A percentile compares a stretch with the other conserved stretches of the same genome.
These are phyloP conservation scores for Progne subis DNA, from an alignment of 2,113 vertebrate species.

Conservation along the genomic window DNA sequence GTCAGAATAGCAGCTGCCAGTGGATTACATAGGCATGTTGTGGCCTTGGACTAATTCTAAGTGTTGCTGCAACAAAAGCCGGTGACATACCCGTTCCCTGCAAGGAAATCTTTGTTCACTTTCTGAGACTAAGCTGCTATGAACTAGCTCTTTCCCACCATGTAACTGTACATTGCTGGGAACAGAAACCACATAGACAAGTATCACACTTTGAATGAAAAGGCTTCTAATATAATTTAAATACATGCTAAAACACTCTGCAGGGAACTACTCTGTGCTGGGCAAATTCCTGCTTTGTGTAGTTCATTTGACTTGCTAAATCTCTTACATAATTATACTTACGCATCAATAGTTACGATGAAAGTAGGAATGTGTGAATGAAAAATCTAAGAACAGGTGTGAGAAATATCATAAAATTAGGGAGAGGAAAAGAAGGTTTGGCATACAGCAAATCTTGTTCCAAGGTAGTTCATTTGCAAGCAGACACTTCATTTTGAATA, in stretches of 20 bases:
- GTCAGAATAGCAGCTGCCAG: background rate
- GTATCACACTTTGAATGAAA: background rate
- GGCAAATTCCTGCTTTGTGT: background rate
- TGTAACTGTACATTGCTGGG: background rate
- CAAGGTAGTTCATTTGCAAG: background rate
- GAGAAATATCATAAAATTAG: background rate
- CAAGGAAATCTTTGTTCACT: background rate
- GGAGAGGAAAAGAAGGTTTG: background rate
- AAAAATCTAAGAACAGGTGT: background rate
- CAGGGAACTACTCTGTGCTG: background rate
- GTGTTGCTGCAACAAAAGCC: background rate
- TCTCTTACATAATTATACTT: background rate
- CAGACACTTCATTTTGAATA: background rate
- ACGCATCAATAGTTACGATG: background rate
- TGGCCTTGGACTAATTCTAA: background rate
- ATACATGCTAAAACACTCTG: background rate
- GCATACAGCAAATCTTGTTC: background rate
- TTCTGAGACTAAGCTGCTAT: background rate
- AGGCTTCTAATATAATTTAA: background rate
- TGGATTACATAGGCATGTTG: background rate
- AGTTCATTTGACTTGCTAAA: background rate
- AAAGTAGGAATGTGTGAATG: background rate
- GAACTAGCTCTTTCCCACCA: background rate
- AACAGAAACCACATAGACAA: background rate
- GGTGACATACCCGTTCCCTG: background rate